Evolutionary conservation across 2,888 invertebrate genomes (phyloP).

Genomic region (Calephelis perditalis): DNA sequence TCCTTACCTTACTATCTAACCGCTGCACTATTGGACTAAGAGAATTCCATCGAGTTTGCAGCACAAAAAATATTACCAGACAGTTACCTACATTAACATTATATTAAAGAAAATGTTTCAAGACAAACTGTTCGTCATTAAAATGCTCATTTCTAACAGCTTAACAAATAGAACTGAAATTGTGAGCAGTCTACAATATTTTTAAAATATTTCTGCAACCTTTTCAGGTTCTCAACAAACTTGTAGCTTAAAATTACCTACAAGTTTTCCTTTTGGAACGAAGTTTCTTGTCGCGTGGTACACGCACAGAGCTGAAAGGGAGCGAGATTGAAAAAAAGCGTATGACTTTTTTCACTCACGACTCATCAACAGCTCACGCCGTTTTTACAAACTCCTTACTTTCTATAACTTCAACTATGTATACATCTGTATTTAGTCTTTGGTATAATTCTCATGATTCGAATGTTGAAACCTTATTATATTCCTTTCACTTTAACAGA

Average conservation of each 20-base stretch:
- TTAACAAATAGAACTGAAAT: slow-evolving; percentile 4
- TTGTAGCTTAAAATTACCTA: too few species aligned
- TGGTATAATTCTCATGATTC: not conserved
- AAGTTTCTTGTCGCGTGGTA: too few species aligned
- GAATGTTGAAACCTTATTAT: not conserved
- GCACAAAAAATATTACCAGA: slow-evolving; percentile 51
- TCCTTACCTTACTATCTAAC: slow-evolving; percentile 60
- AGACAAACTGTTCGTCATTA: not conserved
- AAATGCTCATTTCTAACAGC: not conserved
- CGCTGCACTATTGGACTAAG: slow-evolving; percentile 36
- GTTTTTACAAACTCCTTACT: too few species aligned
- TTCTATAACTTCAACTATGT: not conserved
- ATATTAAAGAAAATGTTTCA: slow-evolving; percentile 29
- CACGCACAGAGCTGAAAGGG: too few species aligned
- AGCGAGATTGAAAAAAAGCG: too few species aligned
- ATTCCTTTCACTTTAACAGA: not conserved
- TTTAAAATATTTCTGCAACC: too few species aligned
- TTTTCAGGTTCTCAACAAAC: too few species aligned
- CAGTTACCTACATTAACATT: slow-evolving; percentile 55
- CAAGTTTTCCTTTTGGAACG: too few species aligned
- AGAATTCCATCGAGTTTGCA: slow-evolving; percentile 23
- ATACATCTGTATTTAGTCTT: not conserved
- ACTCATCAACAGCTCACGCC: too few species aligned
- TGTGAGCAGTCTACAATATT: not conserved
- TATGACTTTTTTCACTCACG: too few species aligned